These are phyloP conservation scores for Chesias legatella DNA, from an alignment of 2,888 invertebrate species.

Conservation along the genomic window DNA sequence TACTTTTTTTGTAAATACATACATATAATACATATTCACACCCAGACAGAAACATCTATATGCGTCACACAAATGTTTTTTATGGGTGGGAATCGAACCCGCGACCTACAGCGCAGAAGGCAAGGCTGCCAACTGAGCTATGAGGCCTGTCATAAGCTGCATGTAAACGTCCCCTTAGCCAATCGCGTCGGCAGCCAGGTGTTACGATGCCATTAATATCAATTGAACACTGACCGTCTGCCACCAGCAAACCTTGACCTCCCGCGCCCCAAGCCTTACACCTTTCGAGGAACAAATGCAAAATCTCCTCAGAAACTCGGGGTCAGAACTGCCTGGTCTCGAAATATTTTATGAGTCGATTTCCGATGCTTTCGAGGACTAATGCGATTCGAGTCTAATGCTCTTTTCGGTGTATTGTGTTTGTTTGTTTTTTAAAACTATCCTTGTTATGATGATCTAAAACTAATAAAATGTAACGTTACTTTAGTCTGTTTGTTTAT, in stretches of 20 bases:
- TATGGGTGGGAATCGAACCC: no score
- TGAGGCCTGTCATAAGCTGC: slow-evolving; percentile 23
- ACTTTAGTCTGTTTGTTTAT: no score
- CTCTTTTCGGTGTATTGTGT: slow-evolving; percentile 19
- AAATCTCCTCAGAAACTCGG: slow-evolving; percentile 18
- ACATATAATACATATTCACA: no score
- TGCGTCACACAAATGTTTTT: no score
- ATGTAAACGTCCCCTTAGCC: slow-evolving; percentile 52
- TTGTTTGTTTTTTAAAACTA: slow-evolving; percentile 5
- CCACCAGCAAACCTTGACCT: slow-evolving; percentile 48
- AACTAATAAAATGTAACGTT: no score
- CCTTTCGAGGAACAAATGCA: slow-evolving; percentile 13
- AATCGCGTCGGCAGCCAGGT: slow-evolving; percentile 66
- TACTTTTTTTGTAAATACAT: no score
- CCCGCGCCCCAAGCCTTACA: slow-evolving; percentile 32
- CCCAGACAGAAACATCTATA: no score
- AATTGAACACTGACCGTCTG: slow-evolving; percentile 72
- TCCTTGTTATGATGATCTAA: no score
- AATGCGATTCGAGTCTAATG: slow-evolving; percentile 66
- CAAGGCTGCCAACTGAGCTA: no score
- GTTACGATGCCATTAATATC: slow-evolving; percentile 73
- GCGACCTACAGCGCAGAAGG: no score
- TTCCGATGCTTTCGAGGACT: slow-evolving; percentile 55
- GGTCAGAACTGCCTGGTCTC: slow-evolving; percentile 43
- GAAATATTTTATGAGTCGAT: slow-evolving; percentile 71